These are phyloP conservation scores for Himalopsyche japonica DNA, from an alignment of 2,888 invertebrate genomes.

Conservation along the genomic window DNA sequence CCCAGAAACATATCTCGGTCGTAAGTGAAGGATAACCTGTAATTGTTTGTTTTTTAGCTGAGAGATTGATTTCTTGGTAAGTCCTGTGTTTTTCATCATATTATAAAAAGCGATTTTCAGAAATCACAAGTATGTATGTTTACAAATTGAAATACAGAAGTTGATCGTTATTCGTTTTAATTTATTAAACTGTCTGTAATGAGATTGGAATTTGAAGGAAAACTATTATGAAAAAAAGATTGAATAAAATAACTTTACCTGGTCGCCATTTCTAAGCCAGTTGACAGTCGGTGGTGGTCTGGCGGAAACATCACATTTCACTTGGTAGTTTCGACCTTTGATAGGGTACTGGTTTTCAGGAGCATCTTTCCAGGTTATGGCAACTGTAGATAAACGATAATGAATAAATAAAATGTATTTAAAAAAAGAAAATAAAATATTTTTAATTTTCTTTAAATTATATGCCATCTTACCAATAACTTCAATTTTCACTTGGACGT, in stretches of 20 bases:
- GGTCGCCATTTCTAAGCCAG: conserved; percentile 79
- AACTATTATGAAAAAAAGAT: background rate
- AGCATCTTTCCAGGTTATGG: conserved; percentile 85
- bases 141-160: too few species aligned
- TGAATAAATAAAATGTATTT: background rate
- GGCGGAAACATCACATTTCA: conserved; percentile 83
- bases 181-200: too few species aligned
- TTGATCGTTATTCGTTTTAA: too few species aligned
- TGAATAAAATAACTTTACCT: conserved; percentile 49
- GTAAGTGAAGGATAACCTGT: too few species aligned
- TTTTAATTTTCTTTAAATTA: background rate
- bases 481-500: conserved; percentile 69
- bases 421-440: background rate
- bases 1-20: too few species aligned
- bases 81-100: too few species aligned
- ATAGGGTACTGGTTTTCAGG: conserved; percentile 82
- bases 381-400: conserved; percentile 63
- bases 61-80: too few species aligned
- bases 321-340: conserved; percentile 72
- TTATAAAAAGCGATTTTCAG: too few species aligned
- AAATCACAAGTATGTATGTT: too few species aligned
- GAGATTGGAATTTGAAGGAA: too few species aligned
- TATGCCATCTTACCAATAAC: conserved; percentile 65
- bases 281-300: conserved; percentile 83
- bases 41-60: too few species aligned